These are phyloP conservation scores for Epirrhoe tristata DNA, from an alignment of 2,888 invertebrate species.

Conservation along the genomic window DNA sequence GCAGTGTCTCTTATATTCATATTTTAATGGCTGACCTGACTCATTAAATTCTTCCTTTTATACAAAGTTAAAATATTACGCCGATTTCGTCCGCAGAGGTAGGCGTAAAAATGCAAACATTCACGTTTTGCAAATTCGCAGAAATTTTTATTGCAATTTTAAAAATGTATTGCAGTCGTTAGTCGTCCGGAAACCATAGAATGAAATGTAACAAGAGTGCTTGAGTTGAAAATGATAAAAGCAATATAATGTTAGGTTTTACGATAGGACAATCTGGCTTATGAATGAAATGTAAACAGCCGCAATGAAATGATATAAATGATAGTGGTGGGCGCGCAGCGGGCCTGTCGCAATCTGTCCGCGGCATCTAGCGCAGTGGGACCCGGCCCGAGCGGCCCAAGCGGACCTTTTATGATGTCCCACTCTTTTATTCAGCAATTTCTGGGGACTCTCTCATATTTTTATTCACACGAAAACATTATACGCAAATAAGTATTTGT, in stretches of 20 bases:
- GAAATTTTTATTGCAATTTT: constrained; percentile 26
- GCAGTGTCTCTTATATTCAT: constrained; percentile 70
- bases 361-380: constrained; percentile 73
- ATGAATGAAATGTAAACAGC: constrained; percentile 83
- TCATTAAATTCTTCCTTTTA: constrained; percentile 56
- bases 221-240: constrained; percentile 49
- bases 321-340: constrained; percentile 64
- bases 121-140: constrained; percentile 36
- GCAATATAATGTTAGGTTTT: constrained; percentile 62
- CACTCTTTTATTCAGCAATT: constrained; percentile 82
- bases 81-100: constrained; percentile 36
- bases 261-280: constrained; percentile 68
- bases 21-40: constrained; percentile 64
- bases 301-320: constrained; percentile 82
- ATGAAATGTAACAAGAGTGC: constrained; percentile 35
- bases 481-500: constrained; percentile 79
- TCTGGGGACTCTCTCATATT: constrained; percentile 76
- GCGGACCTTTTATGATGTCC: constrained; percentile 71
- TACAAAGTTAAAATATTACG: constrained; percentile 44
- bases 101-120: constrained; percentile 40
- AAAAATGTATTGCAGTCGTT: constrained; percentile 15
- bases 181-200: constrained; percentile 11
- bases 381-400: constrained; percentile 39
- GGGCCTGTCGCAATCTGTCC: constrained; percentile 67
- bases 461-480: constrained; percentile 79